These are phyloP conservation scores for Eupithecia subumbrata DNA, from an alignment of 2,888 invertebrate species.

Conservation along the genomic window DNA sequence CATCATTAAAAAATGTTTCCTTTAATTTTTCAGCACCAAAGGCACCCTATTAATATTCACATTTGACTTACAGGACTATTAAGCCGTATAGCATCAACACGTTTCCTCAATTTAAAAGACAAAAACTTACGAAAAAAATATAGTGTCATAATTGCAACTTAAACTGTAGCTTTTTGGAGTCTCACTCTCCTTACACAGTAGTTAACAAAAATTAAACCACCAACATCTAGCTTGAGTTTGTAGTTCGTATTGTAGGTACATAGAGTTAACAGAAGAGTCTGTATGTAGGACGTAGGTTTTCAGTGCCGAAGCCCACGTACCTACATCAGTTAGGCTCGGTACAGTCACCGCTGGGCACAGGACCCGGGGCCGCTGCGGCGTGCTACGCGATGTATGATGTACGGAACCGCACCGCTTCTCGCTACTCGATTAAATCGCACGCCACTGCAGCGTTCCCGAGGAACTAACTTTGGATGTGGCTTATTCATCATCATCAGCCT, in stretches of 20 bases:
- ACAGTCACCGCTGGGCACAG: background rate
- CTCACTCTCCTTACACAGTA: background rate
- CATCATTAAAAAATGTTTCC: no score
- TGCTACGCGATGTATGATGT: slow-evolving; percentile 33
- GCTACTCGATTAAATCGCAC: slow-evolving; percentile 36
- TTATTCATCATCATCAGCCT: background rate
- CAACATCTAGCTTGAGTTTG: background rate
- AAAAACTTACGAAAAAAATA: no score
- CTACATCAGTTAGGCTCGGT: background rate
- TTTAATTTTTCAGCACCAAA: background rate
- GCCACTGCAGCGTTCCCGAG: slow-evolving; percentile 28
- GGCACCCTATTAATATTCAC: background rate
- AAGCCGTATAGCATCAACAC: background rate
- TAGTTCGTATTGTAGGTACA: background rate
- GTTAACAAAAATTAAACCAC: background rate
- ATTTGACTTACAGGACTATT: background rate
- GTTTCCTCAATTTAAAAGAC: background rate
- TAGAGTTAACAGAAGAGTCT: background rate
- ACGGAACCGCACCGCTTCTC: slow-evolving; percentile 32
- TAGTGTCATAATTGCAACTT: background rate
- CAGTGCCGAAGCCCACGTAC: background rate
- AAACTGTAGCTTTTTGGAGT: background rate
- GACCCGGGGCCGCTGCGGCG: slow-evolving; percentile 10
- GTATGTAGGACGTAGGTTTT: background rate
- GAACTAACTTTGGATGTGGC: slow-evolving; percentile 19